Base-by-base conservation (phyloP, 2,888 invertebrate genomes). In the Nesidiocoris tenuis region DNA sequence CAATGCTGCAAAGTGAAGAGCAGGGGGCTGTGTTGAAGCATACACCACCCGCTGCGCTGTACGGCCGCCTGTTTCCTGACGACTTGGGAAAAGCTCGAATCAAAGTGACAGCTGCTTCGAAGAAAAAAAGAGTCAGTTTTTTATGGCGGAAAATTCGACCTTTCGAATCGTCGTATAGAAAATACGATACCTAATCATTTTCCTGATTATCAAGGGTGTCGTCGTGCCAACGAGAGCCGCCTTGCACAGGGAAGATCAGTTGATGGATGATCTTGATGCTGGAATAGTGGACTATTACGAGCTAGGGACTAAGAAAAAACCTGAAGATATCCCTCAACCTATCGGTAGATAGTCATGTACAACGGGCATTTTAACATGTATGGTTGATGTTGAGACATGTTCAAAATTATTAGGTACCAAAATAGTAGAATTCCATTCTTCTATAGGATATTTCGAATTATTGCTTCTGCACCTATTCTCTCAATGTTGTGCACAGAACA, bases 1-100 rank as follows among this genome's bases (percentile, higher is more conserved):
- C n/a, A 22, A 12, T 72, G 61, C 17, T 72, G 17, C 39, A 61
- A 63, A 72, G 72, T 21, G 72, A 72, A 39, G 63, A 72, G 17
- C 25, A 72, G 17, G 72, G 72, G 0, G 61, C 61, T 0, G 19
- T 17, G 19, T 17, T 72, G 21, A 72, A 72, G 55, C 61, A 72
- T 21, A 61, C 61, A 21, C 72, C 72, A 39, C 72, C 72, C 5
- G 72, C 61, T 12, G 39, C 72, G 16, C 72, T 72, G 17, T 72
- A 56, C 56, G 63, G 61, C 54, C 61, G 72, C 1, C 22, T 72
- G 1, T 72, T 72, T 17, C 72, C 61, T 16, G 72, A 72, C 5
- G 72, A 72, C 54, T 19, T n/a, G 7, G 25, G 61, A 23, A 61
- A 25, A 39, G 54, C 61, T 1, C 61, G 22, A 21, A 61, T 72